phyloP scores from a whole-genome alignment of 1,140 invertebrate genomes.

The Panagrolaimus sp. region DNA sequence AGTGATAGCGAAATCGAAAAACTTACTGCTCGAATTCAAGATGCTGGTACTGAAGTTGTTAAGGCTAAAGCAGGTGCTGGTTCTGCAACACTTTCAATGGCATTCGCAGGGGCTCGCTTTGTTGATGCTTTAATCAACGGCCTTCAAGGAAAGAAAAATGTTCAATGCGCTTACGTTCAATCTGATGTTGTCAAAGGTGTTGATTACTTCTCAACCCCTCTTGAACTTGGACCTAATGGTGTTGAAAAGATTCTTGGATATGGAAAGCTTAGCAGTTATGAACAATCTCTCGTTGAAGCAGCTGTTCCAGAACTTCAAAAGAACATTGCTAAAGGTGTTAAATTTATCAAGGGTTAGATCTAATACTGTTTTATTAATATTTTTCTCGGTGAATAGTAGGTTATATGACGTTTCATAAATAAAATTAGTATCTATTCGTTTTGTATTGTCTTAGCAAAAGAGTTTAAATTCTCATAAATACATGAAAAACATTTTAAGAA shows the following conservation, averaged over 20 bases:
- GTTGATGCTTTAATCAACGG: conserved; percentile 61
- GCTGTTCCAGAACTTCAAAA: conserved; percentile 88
- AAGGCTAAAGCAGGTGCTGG: conserved; percentile 97
- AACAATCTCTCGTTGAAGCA: conserved; percentile 76
- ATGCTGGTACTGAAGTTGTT: conserved; percentile 97
- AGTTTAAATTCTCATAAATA: too few species aligned
- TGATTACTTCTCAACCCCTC: conserved; percentile 87
- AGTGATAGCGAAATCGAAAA: conserved; percentile 71
- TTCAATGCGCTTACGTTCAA: conserved; percentile 67
- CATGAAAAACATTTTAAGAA: too few species aligned
- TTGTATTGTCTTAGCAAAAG: too few species aligned
- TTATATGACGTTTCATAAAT: conserved; percentile 2
- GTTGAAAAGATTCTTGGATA: conserved; percentile 82
- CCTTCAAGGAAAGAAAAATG: conserved; percentile 53
- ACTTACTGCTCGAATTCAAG: conserved; percentile 78
- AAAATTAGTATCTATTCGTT: too few species aligned
- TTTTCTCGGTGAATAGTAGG: conserved; percentile 3
- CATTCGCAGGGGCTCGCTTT: conserved; percentile 89
- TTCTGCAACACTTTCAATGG: conserved; percentile 98
- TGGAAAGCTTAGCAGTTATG: conserved; percentile 79
- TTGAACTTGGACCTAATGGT: conserved; percentile 79
- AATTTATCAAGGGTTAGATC: conserved; percentile 74
- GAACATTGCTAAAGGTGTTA: conserved; percentile 90
- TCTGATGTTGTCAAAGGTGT: conserved; percentile 79
- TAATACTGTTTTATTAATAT: conserved; percentile 16